Conservation (phyloP, 2,797 vertebrate genomes). For the Poeciliopsis presidionis region DNA sequence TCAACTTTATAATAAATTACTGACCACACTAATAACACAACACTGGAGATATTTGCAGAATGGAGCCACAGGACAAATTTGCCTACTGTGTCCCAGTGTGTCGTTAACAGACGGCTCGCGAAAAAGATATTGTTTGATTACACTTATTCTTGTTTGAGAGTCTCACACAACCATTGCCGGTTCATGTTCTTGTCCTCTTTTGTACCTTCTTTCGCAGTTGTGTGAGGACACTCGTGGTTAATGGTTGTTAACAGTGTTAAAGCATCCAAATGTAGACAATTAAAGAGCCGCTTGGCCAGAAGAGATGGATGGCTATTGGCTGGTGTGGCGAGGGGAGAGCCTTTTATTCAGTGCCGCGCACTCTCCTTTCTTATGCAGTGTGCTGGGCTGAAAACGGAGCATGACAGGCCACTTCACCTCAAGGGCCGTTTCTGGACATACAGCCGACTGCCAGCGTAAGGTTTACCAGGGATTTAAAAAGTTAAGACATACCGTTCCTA, state of each 20-base stretch:
- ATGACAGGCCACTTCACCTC: conserved; percentile 72
- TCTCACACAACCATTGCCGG: conserved; percentile 40
- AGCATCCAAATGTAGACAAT: conserved; percentile 92
- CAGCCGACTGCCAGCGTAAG: not conserved
- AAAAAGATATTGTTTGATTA: conserved; percentile 62
- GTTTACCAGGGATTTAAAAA: not conserved
- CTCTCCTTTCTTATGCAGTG: conserved; percentile 82
- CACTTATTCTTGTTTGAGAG: conserved; percentile 48
- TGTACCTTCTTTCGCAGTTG: conserved; percentile 84
- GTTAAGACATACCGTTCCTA: not conserved
- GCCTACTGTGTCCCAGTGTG: conserved; percentile 25
- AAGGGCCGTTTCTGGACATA: conserved; percentile 38
- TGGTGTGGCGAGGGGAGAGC: conserved; percentile 74
- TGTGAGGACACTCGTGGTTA: conserved; percentile 90
- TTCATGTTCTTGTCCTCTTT: conserved; percentile 57
- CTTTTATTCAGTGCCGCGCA: conserved; percentile 57
- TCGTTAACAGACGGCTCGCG: conserved; percentile 38
- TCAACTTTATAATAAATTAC: not conserved
- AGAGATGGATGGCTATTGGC: conserved; percentile 84
- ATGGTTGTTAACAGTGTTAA: conserved; percentile 94
- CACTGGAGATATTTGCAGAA: conserved; percentile 19
- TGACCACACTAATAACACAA: not conserved
- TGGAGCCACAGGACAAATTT: conserved; percentile 6
- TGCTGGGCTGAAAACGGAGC: conserved; percentile 54
- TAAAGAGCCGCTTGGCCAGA: conserved; percentile 84